phyloP scores from a whole-genome alignment of 2,113 vertebrate genomes.

The Gila orcuttii region DNA sequence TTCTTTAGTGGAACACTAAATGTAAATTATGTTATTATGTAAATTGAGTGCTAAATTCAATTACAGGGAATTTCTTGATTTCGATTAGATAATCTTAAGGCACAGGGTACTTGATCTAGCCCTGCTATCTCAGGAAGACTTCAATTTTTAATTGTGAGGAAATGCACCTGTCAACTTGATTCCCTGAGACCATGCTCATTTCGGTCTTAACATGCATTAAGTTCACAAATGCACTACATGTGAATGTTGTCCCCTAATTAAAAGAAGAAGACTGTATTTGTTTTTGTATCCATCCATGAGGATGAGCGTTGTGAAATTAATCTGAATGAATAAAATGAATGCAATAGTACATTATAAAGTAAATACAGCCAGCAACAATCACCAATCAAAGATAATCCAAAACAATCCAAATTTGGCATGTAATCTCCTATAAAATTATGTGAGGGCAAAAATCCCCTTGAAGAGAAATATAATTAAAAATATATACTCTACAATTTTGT shows the following conservation, averaged over 20 bases:
- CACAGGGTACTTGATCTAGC: not conserved
- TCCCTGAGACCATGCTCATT: not conserved
- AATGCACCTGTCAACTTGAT: slow-evolving; percentile 2
- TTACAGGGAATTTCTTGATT: not conserved
- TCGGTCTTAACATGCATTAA: not conserved
- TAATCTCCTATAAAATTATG: not conserved
- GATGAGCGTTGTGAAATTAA: not conserved
- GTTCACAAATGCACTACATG: not conserved
- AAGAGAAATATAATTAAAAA: not conserved
- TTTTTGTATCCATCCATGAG: not conserved
- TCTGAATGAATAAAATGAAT: not conserved
- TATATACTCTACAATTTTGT: not conserved
- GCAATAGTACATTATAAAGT: not conserved
- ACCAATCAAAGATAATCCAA: not conserved
- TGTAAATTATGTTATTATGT: too few relatives aligned
- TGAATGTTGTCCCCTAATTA: not conserved
- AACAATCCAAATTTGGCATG: not conserved
- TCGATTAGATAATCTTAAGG: not conserved
- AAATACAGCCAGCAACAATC: not conserved
- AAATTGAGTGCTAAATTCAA: not conserved
- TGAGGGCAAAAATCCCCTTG: not conserved
- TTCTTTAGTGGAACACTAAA: not conserved
- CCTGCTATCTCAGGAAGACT: not conserved
- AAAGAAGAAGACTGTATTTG: not conserved
- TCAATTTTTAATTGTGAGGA: slow-evolving; percentile 20